A percentile compares a stretch with the other conserved stretches of the same genome.
These are phyloP conservation scores for Forpus xanthops DNA, from an alignment of 2,797 vertebrate species.

Conservation along the genomic window DNA sequence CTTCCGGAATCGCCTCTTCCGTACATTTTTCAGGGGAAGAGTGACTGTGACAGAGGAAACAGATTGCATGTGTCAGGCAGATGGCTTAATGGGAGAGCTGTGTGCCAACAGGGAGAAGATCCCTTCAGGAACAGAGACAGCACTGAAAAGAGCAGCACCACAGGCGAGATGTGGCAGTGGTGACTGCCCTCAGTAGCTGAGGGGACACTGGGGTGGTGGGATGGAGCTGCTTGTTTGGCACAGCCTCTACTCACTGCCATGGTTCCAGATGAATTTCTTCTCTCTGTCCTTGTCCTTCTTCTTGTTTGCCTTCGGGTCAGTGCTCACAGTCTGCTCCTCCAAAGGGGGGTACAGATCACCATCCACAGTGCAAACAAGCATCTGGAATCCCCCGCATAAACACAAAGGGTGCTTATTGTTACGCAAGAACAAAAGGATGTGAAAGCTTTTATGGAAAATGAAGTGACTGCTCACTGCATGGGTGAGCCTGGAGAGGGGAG, in stretches of 20 bases:
- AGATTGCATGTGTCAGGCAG: constrained; percentile 1
- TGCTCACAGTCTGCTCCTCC: constrained; percentile 88
- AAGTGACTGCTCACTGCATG: background rate
- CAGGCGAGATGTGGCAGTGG: background rate
- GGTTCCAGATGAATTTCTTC: constrained; percentile 98
- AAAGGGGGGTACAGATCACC: constrained; percentile 95
- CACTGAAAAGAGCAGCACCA: background rate
- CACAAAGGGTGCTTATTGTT: background rate
- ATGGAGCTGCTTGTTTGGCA: background rate
- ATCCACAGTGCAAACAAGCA: constrained; percentile 96
- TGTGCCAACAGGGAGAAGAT: background rate
- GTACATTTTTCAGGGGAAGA: constrained; percentile 91
- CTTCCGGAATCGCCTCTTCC: constrained; percentile 92
- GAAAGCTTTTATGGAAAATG: background rate
- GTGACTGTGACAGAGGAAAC: constrained; percentile 83
- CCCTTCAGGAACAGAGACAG: background rate
- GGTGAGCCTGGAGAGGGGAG: background rate
- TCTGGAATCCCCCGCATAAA: constrained; percentile 72
- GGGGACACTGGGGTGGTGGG: background rate
- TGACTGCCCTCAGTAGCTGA: background rate
- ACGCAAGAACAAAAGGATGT: background rate
- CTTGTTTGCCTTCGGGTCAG: constrained; percentile 93
- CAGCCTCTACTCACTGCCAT: constrained; percentile 82
- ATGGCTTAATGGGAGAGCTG: background rate
- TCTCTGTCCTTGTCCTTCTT: constrained; percentile 96